Evolutionary conservation across 2,113 vertebrate species (phyloP).

Genomic region (Austrofundulus limnaeus): DNA sequence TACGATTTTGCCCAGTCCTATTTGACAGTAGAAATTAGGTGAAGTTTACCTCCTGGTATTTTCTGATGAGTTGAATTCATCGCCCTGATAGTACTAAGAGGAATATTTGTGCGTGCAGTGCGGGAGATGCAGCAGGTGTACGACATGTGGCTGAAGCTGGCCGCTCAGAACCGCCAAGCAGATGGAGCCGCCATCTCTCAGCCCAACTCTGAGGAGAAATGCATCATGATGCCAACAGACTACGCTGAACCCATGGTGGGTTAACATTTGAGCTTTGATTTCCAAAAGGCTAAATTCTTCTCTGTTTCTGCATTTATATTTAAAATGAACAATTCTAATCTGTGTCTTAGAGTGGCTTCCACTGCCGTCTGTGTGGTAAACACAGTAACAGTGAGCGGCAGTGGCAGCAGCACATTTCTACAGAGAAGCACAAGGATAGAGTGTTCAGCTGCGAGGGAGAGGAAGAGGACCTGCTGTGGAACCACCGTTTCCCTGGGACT

Average conservation of each 20-base stretch:
- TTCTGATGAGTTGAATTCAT: background rate
- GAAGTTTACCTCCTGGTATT: background rate
- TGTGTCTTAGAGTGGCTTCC: constrained; percentile 82
- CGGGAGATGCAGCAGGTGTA: constrained; percentile 94
- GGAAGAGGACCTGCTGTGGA: constrained; percentile 88
- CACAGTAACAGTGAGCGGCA: constrained; percentile 97
- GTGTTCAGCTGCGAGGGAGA: constrained; percentile 91
- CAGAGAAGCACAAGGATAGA: constrained; percentile 94
- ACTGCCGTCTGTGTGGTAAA: constrained; percentile 92
- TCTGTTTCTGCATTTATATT: background rate
- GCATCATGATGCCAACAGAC: constrained; percentile 94
- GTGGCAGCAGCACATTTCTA: constrained; percentile 95
- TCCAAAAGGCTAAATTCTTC: background rate
- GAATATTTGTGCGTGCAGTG: constrained; percentile 71
- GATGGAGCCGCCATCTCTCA: constrained; percentile 75
- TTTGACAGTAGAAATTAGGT: background rate
- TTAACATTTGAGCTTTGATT: background rate
- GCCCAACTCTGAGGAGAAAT: constrained; percentile 81
- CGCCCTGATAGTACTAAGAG: background rate
- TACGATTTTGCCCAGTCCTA: too few species aligned
- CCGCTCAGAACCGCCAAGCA: constrained; percentile 79
- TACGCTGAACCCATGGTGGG: constrained; percentile 88
- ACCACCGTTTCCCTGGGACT: constrained; percentile 89
- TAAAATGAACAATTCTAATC: background rate
- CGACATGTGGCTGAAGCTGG: constrained; percentile 86